Conservation (phyloP, 2,888 invertebrate genomes). For the Drosophila neutralis region DNA sequence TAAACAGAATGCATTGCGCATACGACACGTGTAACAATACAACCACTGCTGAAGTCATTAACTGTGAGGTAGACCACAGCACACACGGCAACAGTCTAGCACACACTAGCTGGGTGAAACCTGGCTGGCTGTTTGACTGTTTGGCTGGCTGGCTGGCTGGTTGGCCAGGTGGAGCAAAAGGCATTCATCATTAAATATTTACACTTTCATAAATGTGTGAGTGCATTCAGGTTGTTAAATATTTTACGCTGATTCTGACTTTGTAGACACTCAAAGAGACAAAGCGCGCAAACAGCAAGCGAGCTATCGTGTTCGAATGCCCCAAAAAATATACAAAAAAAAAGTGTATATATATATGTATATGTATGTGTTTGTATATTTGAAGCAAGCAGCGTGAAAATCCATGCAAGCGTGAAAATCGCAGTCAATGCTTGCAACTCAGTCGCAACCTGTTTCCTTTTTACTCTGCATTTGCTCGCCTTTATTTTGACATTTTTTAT, state of each 20-base stretch:
- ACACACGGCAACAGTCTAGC: slow-evolving; percentile 20
- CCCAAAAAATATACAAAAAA: slow-evolving; percentile 12
- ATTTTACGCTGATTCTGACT: slow-evolving; percentile 67
- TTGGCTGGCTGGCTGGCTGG: not conserved
- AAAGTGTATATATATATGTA: not conserved
- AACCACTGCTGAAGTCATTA: slow-evolving; percentile 48
- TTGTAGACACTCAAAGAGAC: slow-evolving; percentile 56
- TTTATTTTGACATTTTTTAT: slow-evolving; percentile 20
- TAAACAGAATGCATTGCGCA: slow-evolving; percentile 49
- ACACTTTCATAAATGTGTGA: slow-evolving; percentile 80
- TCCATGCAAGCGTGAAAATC: slow-evolving; percentile 70
- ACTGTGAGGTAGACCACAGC: slow-evolving; percentile 27
- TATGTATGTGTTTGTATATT: slow-evolving; percentile 7
- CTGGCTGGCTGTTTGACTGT: slow-evolving; percentile 8
- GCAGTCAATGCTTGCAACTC: slow-evolving; percentile 39
- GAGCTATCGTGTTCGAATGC: slow-evolving; percentile 2
- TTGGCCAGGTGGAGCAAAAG: slow-evolving; percentile 29
- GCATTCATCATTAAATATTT: slow-evolving; percentile 77
- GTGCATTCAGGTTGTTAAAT: slow-evolving; percentile 76
- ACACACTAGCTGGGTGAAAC: slow-evolving; percentile 7
- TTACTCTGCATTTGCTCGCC: slow-evolving; percentile 16
- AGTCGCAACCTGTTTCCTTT: slow-evolving; percentile 22
- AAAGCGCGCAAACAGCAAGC: slow-evolving; percentile 26
- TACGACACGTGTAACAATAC: slow-evolving; percentile 58
- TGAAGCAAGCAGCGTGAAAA: slow-evolving; percentile 33